Evolutionary conservation across 30 jellyfish, hydroid and myxozoan genomes (phyloP), one percentile per base, ranked within the genome.

Genomic region (Aurelia sp.): DNA sequence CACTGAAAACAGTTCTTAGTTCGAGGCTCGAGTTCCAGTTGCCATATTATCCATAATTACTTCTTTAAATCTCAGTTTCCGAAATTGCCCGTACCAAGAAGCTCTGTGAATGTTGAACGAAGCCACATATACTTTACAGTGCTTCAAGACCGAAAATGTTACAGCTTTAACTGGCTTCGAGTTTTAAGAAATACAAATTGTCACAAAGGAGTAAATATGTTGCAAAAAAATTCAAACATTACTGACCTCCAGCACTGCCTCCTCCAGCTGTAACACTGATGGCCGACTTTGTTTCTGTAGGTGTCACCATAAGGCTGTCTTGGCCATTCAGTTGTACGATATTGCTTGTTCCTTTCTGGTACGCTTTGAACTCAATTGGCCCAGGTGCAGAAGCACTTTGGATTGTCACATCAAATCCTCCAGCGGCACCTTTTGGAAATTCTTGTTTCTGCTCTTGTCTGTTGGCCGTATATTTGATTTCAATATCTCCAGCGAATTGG

Each of bases 281-380:
- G 13, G 81, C 19, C 4, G 52, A 40, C 79, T 74, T 83, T 52
- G 77, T 66, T 10, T 69, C 80, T 3, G 98, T 78, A 50, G 98
- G 95, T 18, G 93, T 71, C 19, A 92, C 79, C 21, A 20, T 78
- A 1, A 92, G 68, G 23, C 82, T 61, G 21, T 86, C 79, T 71
- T 87, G 62, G 7, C 98, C 98, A 81, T 92, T 92, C 68, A 92
- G 47, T 22, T 41, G 35, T 53, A 92, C 84, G 37, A 68, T 13
- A 13, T 81, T 81, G 31, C 62, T 50, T 18, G 96, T 92, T 22
- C 82, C 87, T 18, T 79, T 78, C 47, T 92, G 88, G 72, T 53
- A 72, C 13, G 97, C 98, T 58, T 67, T 92, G 88, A 86, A 92
- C 19, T 62, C 88, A 71, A 87, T 81, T 65, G 84, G 68, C 5